A percentile compares a stretch with the other conserved stretches of the same genome.
These are phyloP conservation scores for Noctua comes DNA, from an alignment of 2,888 invertebrate species.

Conservation along the genomic window DNA sequence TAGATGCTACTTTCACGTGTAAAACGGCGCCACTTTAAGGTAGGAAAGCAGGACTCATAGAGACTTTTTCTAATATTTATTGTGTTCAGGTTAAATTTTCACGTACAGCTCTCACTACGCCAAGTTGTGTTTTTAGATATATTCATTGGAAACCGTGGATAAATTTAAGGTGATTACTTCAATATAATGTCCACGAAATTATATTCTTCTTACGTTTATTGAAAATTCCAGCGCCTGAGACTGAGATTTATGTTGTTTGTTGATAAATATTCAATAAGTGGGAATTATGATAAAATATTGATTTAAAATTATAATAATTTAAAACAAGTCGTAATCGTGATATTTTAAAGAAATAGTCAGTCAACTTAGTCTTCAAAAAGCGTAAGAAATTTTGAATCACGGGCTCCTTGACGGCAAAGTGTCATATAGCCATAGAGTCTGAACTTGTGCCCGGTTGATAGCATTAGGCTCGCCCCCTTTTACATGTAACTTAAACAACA, in stretches of 20 bases:
- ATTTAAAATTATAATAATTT: neutral
- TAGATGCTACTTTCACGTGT: neutral
- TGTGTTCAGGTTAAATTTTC: neutral
- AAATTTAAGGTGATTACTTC: neutral
- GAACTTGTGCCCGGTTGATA: too few relatives aligned
- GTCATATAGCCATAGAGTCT: too few relatives aligned
- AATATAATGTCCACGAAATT: neutral
- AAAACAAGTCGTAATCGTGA: neutral
- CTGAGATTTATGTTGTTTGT: neutral
- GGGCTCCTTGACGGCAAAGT: too few relatives aligned
- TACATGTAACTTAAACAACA: too few relatives aligned
- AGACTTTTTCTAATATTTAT: neutral
- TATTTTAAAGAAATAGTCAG: neutral
- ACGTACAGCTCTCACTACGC: neutral
- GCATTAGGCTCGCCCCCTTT: too few relatives aligned
- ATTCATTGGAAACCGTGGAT: neutral
- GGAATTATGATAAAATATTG: neutral
- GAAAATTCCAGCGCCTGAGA: neutral
- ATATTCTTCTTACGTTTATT: neutral
- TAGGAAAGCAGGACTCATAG: neutral
- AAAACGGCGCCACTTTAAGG: neutral
- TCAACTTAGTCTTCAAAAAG: too few relatives aligned
- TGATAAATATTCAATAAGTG: neutral
- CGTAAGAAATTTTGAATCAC: too few relatives aligned
- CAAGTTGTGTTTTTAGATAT: neutral